Base-by-base conservation (phyloP, 2,113 vertebrate species). In the Syrmaticus mikado region DNA sequence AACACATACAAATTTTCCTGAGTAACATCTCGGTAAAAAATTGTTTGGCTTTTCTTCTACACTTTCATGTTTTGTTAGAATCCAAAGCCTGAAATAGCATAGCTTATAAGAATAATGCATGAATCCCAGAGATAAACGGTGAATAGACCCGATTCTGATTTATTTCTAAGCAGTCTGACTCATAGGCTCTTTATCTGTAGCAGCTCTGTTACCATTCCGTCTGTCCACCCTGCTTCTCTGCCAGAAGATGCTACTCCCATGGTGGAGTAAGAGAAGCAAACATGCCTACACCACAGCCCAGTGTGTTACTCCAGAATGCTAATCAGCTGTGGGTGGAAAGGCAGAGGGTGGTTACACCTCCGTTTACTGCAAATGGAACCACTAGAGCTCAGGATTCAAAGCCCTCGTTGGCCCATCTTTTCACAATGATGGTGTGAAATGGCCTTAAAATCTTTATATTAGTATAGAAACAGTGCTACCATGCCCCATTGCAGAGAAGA, bases 401-500 rank as follows among this genome's bases (percentile, higher is more conserved):
- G 41, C 5, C 17, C 5, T 41, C 11, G 8, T 45, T 55, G 13
- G 6, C 48, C 4, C 0, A 4, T 10, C 7, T 1, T 11, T 30
- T 25, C 22, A 24, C 22, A 9, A 1, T 60, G 22, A 3, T 32
- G 45, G 8, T 43, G 8, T 72, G 62, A 83, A 82, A 64, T 6
- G 21, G 6, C 13, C 25, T 67, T 83, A 32, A 71, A 88, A 17
- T 6, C 6, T 65, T 72, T 50, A 11, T 50, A 8, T 24, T n/a
- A 20, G 19, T 41, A 34, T 14, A 58, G 27, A 10, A 85, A 14
- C 6, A 60, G 20, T 34, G 18, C 13, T 70, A 46, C 13, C 34
- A 15, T 70, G 24, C 14, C 24, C 70, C 60, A 36, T 18, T 53
- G 16, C n/a, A 78, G 62, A 50, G 9, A 8, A 50, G 4, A 82